Evolutionary conservation across 2,888 invertebrate genomes (phyloP).

Genomic region (Didymodactylos carnosus): DNA sequence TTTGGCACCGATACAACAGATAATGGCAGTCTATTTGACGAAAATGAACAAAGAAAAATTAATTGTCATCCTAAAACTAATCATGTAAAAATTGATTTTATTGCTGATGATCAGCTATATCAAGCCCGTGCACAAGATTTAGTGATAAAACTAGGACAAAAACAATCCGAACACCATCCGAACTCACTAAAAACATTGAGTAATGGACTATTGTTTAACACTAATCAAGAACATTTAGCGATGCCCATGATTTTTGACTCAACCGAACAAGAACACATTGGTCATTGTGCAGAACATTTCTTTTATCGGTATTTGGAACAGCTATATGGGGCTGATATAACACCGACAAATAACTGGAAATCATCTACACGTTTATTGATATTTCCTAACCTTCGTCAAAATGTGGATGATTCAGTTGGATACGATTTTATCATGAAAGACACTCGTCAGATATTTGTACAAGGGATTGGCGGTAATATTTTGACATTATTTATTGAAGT

Average conservation of each 20-base stretch:
- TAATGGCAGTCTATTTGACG: too few relatives aligned
- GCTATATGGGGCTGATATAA: neutral
- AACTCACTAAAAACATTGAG: neutral
- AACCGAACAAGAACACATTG: neutral
- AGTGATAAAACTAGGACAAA: too few relatives aligned
- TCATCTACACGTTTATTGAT: neutral
- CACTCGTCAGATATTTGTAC: neutral
- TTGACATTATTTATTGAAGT: constrained; percentile 3
- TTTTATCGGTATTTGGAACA: constrained; percentile 1
- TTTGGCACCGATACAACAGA: neutral
- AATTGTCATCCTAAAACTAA: too few relatives aligned
- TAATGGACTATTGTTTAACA: too few relatives aligned
- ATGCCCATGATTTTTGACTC: neutral
- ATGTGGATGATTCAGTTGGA: neutral
- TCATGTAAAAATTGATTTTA: too few relatives aligned
- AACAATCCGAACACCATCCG: neutral
- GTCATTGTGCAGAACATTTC: constrained; percentile 2
- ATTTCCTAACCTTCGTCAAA: neutral
- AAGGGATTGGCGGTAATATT: neutral
- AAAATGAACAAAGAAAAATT: too few relatives aligned
- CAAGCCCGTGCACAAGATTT: neutral
- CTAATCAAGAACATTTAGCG: too few relatives aligned
- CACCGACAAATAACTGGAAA: neutral
- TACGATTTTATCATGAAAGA: neutral
- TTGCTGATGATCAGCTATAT: neutral